Evolutionary conservation across 2,797 vertebrate genomes (phyloP), one percentile per base, ranked within the genome.

Genomic region (Chiroxiphia lanceolata): DNA sequence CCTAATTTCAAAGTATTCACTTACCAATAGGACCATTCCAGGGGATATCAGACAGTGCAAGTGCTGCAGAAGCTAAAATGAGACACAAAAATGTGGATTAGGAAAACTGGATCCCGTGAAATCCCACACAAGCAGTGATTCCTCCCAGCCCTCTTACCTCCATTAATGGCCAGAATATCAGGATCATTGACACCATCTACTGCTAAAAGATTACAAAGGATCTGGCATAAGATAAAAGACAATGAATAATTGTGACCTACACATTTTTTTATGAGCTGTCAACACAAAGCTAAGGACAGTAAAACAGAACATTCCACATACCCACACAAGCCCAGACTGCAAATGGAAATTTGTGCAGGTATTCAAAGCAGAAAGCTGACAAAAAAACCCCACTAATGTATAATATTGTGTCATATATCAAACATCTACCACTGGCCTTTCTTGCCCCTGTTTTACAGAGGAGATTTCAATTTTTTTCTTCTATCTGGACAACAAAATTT

Each of bases 1-100:
- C 42, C 21, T 36, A 3, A 68, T 64, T 80, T 92, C 60, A 70
- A 71, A 82, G 81, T 42, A 10, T 18, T 76, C 93, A 87, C 98
- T 98, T 96, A 99, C 99, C 99, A 87, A 99, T 94, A 59, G 99
- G 99, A 91, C 99, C 99, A 74, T 99, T 97, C 99, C 99, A 99
- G 20, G 99, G 99, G 97, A 99, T 99, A 96, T 99, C 99, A 79
- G 99, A 99, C 78, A 99, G 96, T 4, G 99, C 98, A 76, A 99
- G 98, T 50, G 99, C 99, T 90, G 98, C 98, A 44, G 99, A 99
- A 33, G 99, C 99, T 99, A 96, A 76, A 97, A 59, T 50, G 59
- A 67, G 60, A 80, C 19, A 91, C 2, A 59, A 83, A 48, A 79
- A 6, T 12, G 22, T 53, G 33, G 40, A 79, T 96, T 75, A 94